Evolutionary conservation across 2,888 invertebrate genomes (phyloP).

Genomic region (Tiliacea citrago): DNA sequence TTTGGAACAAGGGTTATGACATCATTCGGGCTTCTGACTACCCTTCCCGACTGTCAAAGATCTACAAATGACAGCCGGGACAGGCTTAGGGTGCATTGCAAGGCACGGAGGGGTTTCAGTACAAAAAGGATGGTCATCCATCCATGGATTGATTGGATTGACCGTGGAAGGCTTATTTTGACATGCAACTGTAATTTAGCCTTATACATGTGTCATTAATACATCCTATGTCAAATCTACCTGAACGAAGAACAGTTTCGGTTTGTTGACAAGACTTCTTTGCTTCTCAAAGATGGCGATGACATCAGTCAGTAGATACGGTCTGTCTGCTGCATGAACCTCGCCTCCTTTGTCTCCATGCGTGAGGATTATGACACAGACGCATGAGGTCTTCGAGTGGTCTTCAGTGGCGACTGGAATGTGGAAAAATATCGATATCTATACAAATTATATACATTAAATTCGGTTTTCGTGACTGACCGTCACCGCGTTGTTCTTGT

Average conservation of each 20-base stretch:
- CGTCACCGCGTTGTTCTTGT: no score
- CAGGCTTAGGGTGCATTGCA: background rate
- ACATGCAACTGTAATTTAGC: background rate
- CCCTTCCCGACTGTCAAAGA: no score
- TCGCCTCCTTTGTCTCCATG: constrained; percentile 77
- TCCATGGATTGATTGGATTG: background rate
- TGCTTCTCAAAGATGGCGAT: constrained; percentile 71
- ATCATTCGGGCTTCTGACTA: no score
- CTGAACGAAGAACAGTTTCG: constrained; percentile 81
- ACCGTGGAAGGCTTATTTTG: no score
- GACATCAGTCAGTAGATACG: constrained; percentile 75
- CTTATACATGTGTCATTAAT: background rate
- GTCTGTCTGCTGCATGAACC: constrained; percentile 75
- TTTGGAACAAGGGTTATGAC: background rate
- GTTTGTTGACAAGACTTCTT: constrained; percentile 73
- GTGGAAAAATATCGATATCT: background rate
- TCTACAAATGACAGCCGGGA: background rate
- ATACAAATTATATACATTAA: no score
- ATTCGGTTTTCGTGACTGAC: no score
- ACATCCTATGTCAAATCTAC: constrained; percentile 51
- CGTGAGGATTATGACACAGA: constrained; percentile 79
- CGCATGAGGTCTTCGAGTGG: constrained; percentile 77
- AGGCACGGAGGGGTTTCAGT: background rate
- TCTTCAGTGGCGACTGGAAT: constrained; percentile 74
- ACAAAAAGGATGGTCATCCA: no score